Base-by-base conservation (phyloP, 2,888 invertebrate species). In the Gastrophysa polygoni region DNA sequence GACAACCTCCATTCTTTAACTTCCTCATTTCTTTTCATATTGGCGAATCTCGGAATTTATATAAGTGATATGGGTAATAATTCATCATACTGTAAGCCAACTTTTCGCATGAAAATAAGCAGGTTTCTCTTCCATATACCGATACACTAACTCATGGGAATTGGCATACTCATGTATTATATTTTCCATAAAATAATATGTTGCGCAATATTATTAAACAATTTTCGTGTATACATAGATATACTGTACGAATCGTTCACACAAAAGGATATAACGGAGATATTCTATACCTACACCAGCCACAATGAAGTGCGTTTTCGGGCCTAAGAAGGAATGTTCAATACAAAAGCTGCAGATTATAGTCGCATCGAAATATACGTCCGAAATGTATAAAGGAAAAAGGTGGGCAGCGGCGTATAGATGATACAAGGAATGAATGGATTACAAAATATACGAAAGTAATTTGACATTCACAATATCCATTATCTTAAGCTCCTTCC, bases 231-330 rank as follows among this genome's bases (percentile, higher is more conserved):
- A 38, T n/a, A 14, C 38, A 4, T 38, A 38, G n/a, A 24, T 24
- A 24, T 24, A 24, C 7, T n/a, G 24, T 24, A 24, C 7, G 7
- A 24, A 24, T 24, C 7, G 3, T 46, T 14, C 46, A 11, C 20
- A 46, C 46, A 46, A n/a, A 48, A 48, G 38, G 6, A 50, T 32
- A 50, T 16, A 29, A 29, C 50, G 18, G 18, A 8, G 17, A 50
- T 32, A 29, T 32, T 18, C 7, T 51, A 34, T 38, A 7, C 24
- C 34, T 10, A 34, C 21, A 51, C 29, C 18, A 29, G 29, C 32
- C 29, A 38, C 34, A 51, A 34, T 14, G 18, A 32, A 38, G 3
- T 38, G 32, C 32, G 32, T 29, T 50, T 32, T 34, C n/a, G n/a
- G 16, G 29, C 14, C 32, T 7, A 50, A 50, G n/a, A 18, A 51